These are phyloP conservation scores for Ptilonorhynchus violaceus DNA, from an alignment of 2,113 vertebrate genomes.

Conservation along the genomic window DNA sequence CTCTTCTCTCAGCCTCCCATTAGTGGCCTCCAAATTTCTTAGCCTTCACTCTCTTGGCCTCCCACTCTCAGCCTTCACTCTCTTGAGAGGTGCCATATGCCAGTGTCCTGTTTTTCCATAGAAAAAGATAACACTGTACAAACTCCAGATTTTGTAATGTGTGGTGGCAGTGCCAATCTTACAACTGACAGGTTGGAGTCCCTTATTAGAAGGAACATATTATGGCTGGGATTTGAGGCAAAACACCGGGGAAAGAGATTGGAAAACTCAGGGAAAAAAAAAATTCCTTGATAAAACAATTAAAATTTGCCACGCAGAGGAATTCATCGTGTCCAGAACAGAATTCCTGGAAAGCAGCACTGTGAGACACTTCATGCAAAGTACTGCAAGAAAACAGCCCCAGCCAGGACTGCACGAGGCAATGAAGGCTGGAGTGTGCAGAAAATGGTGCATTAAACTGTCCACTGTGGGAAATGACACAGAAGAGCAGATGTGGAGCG, in stretches of 20 bases:
- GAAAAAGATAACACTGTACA: not conserved
- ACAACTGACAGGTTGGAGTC: not conserved
- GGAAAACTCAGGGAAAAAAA: not conserved
- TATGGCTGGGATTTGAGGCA: constrained; percentile 18
- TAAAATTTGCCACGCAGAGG: not conserved
- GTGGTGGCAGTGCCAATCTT: not conserved
- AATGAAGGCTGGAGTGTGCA: not conserved
- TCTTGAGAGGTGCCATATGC: not conserved
- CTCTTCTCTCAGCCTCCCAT: not conserved
- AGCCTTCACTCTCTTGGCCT: not conserved
- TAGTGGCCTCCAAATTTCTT: not conserved
- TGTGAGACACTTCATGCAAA: not conserved
- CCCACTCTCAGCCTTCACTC: not conserved
- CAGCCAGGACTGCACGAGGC: not conserved
- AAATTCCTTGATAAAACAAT: constrained; percentile 26
- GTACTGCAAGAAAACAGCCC: not conserved
- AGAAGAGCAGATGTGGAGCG: accelerated
- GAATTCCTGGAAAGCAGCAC: constrained; percentile 33
- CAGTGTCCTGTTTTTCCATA: not conserved
- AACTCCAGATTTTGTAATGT: not conserved
- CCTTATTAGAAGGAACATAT: not conserved
- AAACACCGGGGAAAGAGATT: constrained; percentile 3
- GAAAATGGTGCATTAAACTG: not conserved
- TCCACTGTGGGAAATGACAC: not conserved
- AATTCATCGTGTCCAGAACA: not conserved